These are phyloP conservation scores for Liparis tanakae DNA, from an alignment of 2,797 vertebrate species.

Conservation along the genomic window DNA sequence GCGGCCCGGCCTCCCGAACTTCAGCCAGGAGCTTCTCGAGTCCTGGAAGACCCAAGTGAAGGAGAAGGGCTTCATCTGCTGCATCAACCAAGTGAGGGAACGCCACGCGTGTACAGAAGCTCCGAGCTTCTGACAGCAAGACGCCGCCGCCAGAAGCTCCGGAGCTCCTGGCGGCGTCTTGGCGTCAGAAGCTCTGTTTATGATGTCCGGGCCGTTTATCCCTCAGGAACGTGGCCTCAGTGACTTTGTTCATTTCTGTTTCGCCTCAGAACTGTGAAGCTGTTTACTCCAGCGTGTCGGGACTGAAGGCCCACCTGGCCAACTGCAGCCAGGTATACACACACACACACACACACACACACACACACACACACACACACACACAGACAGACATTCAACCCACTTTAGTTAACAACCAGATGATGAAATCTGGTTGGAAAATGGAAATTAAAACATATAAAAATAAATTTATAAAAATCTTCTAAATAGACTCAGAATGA, in stretches of 20 bases:
- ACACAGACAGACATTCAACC: neutral
- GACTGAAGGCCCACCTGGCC: slow-evolving; percentile 96
- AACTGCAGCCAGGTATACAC: slow-evolving; percentile 94
- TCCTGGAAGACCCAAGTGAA: slow-evolving; percentile 96
- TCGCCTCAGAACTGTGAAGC: slow-evolving; percentile 92
- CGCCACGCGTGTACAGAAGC: neutral
- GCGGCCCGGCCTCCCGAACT: slow-evolving; percentile 93
- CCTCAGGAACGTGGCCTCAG: neutral
- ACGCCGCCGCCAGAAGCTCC: too few relatives aligned
- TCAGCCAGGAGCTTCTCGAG: slow-evolving; percentile 91
- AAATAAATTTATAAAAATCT: neutral
- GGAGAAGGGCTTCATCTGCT: slow-evolving; percentile 96
- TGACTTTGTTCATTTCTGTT: slow-evolving; percentile 34
- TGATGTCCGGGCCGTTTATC: neutral
- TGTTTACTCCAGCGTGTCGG: slow-evolving; percentile 97
- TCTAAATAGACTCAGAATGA: neutral
- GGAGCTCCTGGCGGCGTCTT: too few relatives aligned
- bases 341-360: slow-evolving; percentile 1
- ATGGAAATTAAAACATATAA: neutral
- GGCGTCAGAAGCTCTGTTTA: neutral
- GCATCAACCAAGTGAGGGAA: slow-evolving; percentile 93
- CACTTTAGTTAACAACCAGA: neutral
- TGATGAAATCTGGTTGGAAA: neutral
- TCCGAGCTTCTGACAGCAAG: too few relatives aligned
- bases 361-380: too few relatives aligned